A percentile compares a stretch with the other conserved stretches of the same genome.
These are phyloP conservation scores for Parotocinclus haroldoi DNA, from an alignment of 2,797 vertebrate species.

Conservation along the genomic window DNA sequence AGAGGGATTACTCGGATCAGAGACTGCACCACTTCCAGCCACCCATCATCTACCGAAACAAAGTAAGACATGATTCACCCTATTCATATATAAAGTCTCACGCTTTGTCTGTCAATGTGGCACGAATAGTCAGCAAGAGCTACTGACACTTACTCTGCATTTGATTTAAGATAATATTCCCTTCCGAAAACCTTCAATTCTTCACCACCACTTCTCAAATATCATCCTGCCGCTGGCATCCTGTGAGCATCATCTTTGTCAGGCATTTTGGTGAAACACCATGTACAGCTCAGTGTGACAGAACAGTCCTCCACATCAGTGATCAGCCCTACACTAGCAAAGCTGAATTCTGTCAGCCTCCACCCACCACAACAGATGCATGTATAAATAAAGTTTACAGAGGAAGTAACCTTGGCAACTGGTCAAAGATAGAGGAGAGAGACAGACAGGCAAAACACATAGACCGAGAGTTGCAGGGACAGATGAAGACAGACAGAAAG, in stretches of 20 bases:
- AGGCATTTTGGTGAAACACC: no score
- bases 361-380: slow-evolving; percentile 33
- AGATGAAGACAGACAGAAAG: no score
- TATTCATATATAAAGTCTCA: neutral
- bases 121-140: no score
- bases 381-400: slow-evolving; percentile 56
- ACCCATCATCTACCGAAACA: slow-evolving; percentile 86
- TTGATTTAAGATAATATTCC: no score
- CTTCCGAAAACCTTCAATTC: no score
- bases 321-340: slow-evolving; percentile 27
- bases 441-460: neutral
- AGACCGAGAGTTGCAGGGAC: no score
- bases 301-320: slow-evolving; percentile 15
- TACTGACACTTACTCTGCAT: no score
- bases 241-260: no score
- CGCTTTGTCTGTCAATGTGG: neutral
- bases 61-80: slow-evolving; percentile 9
- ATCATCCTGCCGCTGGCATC: no score
- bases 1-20: slow-evolving; percentile 97
- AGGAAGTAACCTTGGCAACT: slow-evolving; percentile 44
- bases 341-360: slow-evolving; percentile 28
- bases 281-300: no score
- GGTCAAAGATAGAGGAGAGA: slow-evolving; percentile 29
- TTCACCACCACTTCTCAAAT: no score
- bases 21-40: slow-evolving; percentile 97